Evolutionary conservation across 2,888 invertebrate genomes (phyloP).

Genomic region (Dioctria linearis): DNA sequence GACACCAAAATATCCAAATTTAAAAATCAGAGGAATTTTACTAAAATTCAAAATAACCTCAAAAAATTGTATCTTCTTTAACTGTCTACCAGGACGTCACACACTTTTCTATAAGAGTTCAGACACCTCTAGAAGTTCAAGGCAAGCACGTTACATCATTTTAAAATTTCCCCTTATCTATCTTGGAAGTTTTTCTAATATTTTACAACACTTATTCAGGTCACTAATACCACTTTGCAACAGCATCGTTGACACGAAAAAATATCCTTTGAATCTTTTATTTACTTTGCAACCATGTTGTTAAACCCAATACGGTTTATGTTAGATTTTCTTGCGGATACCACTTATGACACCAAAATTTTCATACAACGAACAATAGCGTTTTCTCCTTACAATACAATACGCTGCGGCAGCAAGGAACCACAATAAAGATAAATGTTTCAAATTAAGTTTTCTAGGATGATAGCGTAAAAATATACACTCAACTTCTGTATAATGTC

Average conservation of each 20-base stretch:
- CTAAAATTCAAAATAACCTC: no score
- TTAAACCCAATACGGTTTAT: background rate
- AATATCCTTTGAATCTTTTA: constrained; percentile 4
- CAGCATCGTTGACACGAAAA: background rate
- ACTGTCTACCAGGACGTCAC: background rate
- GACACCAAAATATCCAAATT: constrained; percentile 25
- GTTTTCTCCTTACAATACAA: background rate
- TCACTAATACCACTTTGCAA: background rate
- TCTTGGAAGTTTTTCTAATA: background rate
- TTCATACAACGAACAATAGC: background rate
- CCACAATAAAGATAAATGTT: constrained; percentile 31
- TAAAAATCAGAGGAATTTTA: no score
- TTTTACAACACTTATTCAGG: background rate
- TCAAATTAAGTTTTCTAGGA: constrained; percentile 21
- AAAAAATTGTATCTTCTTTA: background rate
- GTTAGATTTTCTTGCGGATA: background rate
- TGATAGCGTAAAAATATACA: background rate
- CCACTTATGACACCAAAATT: constrained; percentile 24
- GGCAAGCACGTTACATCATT: background rate
- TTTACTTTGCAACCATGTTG: background rate
- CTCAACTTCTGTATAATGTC: background rate
- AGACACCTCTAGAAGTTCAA: background rate
- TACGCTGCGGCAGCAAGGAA: background rate
- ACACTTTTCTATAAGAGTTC: background rate
- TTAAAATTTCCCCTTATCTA: constrained; percentile 16